phyloP scores from a whole-genome alignment of 2,888 invertebrate species.

The Orgyia antiqua region DNA sequence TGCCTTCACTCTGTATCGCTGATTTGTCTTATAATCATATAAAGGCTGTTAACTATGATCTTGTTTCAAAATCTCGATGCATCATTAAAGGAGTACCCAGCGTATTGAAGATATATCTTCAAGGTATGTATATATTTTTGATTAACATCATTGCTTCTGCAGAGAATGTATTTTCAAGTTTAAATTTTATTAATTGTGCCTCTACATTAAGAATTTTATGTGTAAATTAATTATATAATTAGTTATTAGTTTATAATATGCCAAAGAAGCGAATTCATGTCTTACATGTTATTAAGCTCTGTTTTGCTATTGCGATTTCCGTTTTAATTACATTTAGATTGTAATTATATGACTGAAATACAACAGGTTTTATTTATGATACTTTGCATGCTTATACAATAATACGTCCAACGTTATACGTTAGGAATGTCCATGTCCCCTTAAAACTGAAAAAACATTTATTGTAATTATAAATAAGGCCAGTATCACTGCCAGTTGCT shows the following conservation, averaged over 20 bases:
- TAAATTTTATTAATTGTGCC: not conserved
- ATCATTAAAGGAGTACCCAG: constrained; percentile 88
- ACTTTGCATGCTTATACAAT: too few species aligned
- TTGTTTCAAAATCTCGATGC: constrained; percentile 89
- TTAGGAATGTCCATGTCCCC: too few species aligned
- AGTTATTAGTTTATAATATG: too few species aligned
- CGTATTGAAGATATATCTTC: constrained; percentile 86
- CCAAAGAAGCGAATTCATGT: too few species aligned
- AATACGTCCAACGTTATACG: too few species aligned
- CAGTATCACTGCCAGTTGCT: too few species aligned
- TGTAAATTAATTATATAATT: too few species aligned
- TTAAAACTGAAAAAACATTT: too few species aligned
- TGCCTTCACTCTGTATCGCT: constrained; percentile 88
- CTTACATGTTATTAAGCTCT: not conserved
- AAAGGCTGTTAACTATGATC: constrained; percentile 82
- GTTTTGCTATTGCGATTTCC: not conserved
- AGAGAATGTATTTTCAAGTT: not conserved
- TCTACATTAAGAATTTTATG: too few species aligned
- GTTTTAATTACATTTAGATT: not conserved
- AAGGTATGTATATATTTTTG: constrained; percentile 78
- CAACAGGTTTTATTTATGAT: too few species aligned
- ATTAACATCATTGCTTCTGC: not conserved
- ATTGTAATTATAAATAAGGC: too few species aligned
- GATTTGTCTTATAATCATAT: constrained; percentile 89
- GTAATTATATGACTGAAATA: not conserved